Base-by-base conservation (phyloP, 2,888 invertebrate species). In the Creontiades dilutus region DNA sequence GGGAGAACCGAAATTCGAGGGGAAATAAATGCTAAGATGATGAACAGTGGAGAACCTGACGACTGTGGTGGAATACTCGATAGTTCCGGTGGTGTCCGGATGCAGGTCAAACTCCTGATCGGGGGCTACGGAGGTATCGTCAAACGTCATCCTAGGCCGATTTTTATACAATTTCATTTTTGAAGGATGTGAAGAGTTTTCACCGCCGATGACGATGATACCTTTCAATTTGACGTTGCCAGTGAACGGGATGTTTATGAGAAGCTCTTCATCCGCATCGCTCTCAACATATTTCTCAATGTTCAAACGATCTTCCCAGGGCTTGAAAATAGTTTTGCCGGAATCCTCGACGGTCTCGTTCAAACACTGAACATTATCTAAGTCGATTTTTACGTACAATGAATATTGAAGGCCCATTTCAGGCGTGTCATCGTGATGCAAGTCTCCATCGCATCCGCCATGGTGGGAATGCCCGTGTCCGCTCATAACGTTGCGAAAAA, bases 231-330 rank as follows among this genome's bases (percentile, higher is more conserved):
- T 99, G 0, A 99, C 95, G 94, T 97, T 97, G 52, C 98, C 99
- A 57, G 98, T 98, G 93, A 99, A 99, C 94, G 99, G 99, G 92
- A 99, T 97, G 93, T 99, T 99, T 93, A 99, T 98, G 2, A 99
- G 94, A 5, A 99, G 94, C 94, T 99, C 99, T 93, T 97, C 97
- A 94, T 99, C 99, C 0, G 96, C 96, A 95, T 99, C 99, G 94
- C 99, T 99, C 94, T 98, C 97, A 0, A 99, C 99, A 95, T 94
- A 98, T 98, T 96, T 95, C 91, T 95, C 95, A 91, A 95, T 95
- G 93, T 97, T 96, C 91, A 97, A 94, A 92, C 98, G 95, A 91
- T 96, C 95, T 92, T 98, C 97, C 96, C 98, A 98, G 0, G 98
- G 95, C 93, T 98, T 99, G 93, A 99, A 99, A 4, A 99, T 96